Base-by-base conservation (phyloP, 2,797 vertebrate genomes). In the Nannoperca australis region DNA sequence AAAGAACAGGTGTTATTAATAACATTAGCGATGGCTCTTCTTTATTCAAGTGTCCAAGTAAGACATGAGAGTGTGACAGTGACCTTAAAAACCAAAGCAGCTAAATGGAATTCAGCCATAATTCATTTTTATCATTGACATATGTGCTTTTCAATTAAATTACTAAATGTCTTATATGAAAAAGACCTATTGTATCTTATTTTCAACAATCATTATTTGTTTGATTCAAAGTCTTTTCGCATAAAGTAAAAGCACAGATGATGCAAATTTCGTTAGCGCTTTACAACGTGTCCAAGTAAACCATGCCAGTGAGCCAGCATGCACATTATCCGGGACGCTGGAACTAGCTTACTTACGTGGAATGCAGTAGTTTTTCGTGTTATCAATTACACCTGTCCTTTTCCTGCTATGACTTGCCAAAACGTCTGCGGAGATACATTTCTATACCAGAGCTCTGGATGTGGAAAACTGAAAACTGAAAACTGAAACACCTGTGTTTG, bases 401-500 rank as follows among this genome's bases (percentile, higher is more conserved):
- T 44, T 18, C 40, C 5, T 32, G 45, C 18, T 18, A 45, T 45
- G 44, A 45, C 44, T 3, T 20, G 45, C 45, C 18, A 49, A 20
- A 49, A n/a, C n/a, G 5, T 45, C 44, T 45, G 15, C 62, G 5
- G 15, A 11, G 4, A 63, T 47, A 7, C 47, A 32, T 49, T 18
- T 49, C 18, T 9, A 49, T 9, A 49, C 30, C 42, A 58, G 59
- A 30, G 24, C 32, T 50, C 42, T 34, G 30, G n/a, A n/a, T 63
- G 10, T n/a, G 22, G 6, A 61, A 71, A 54, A 58, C 14, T 45
- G 13, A 51, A 58, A n/a, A n/a, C n/a, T n/a, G 6, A 61, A 71
- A 54, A 58, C 14, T 45, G 13, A 51, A 58, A n/a, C 55, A 73
- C 38, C 10, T 55, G 55, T 74, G 56, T 71, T 76, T 80, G 9